Base-by-base conservation (phyloP, 1,140 invertebrate species). In the Lordiphosa stackelbergi region DNA sequence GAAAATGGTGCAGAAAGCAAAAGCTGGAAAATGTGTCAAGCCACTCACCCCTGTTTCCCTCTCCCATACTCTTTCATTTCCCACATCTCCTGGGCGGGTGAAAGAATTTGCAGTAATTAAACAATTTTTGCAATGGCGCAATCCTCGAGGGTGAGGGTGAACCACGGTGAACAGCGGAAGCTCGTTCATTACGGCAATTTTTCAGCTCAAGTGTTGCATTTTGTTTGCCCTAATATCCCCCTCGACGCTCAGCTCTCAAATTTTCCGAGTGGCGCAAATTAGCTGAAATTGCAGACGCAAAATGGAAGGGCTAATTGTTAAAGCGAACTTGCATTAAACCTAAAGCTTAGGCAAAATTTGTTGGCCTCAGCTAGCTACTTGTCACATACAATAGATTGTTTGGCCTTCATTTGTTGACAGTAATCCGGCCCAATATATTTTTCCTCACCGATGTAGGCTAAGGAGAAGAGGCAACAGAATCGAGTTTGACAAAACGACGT, bases 171-270 rank as follows among this genome's bases (percentile, higher is more conserved):
- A 38, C 7, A 37, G 43, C 31, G 59, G 38, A 13, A 68, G 66
- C 75, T 62, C 63, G 71, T 71, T 81, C 75, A 75, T 81, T 81
- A 81, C 77, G 75, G 71, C 64, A 81, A 81, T 81, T 81, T 81
- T 83, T 81, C 75, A 81, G 77, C 75, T 81, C 71, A 75, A 81
- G 77, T 81, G 77, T 83, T 81, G 75, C 75, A 81, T 81, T 81
- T 81, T 81, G 77, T 81, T 81, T 81, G 77, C 75, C 63, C 71
- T 81, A 83, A 81, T 81, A 83, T 81, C 75, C 75, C 28, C 60
- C 48, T 46, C 40, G 22, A 43, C 53, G 58, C 56, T 68, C 19
- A 47, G 45, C 35, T 51, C 56, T 69, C 53, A 61, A 66, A 66
- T 74, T 79, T 79, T 79, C 71, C 81, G 75, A 79, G 75, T 81